Evolutionary conservation across 1,140 invertebrate genomes (phyloP), one percentile per base, ranked within the genome.

Genomic region (Brachionus plicatilis): DNA sequence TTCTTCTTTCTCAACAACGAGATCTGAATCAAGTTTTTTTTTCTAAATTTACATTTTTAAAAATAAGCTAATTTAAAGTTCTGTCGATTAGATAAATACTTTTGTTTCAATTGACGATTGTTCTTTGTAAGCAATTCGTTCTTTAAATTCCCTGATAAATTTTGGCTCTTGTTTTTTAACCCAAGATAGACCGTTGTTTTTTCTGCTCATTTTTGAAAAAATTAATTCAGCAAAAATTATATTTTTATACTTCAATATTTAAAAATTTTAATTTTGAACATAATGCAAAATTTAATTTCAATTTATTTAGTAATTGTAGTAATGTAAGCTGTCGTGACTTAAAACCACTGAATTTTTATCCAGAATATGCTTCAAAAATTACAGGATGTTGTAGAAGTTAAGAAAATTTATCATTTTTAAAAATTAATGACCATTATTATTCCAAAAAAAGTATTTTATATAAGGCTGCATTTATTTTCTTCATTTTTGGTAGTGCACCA

Each of bases 91-190:
- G 41, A 76, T 14, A 43, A 53, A 37, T 47, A 86, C 87, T 86
- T 89, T 89, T 29, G 88, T 86, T 47, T 89, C 85, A 27, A 89
- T 76, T 75, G 80, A 85, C 17, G 87, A 87, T 6, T 86, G 88
- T 86, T 89, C 88, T 86, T 88, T 88, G 76, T 88, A 88, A 12
- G 88, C 88, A 45, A 88, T 85, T 75, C 85, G 86, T 85, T 88
- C 80, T 84, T 89, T 89, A 70, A 89, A 88, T 79, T 87, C 84
- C 79, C 85, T 86, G 12, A 89, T 87, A 85, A 89, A 89, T 6
- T 86, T 85, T 53, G 88, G 88, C 70, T 89, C 88, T 33, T 88
- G 86, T 83, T 88, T 87, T 82, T 86, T 83, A 4, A 88, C 86
- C 85, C 86, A 89, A 20, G 82, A 84, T 29, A 86, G 75, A 37